phyloP scores from a whole-genome alignment of 2,113 vertebrate species.

The Rallus limicola region DNA sequence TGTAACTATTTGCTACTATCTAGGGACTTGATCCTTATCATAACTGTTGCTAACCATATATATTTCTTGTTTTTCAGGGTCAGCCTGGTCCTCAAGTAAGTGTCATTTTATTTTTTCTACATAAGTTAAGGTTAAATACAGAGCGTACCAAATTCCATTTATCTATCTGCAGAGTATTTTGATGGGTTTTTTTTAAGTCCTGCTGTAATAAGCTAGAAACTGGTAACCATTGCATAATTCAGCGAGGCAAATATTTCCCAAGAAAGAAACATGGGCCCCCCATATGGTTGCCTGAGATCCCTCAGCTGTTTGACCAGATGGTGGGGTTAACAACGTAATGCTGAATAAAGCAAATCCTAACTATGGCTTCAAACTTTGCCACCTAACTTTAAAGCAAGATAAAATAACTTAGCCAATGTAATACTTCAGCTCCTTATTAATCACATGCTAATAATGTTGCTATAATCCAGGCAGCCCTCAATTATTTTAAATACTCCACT shows the following conservation, averaged over 20 bases:
- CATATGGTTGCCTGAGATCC: constrained; percentile 62
- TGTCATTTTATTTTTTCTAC: constrained; percentile 20
- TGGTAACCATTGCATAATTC: constrained; percentile 67
- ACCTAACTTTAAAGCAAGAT: constrained; percentile 58
- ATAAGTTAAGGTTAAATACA: not conserved
- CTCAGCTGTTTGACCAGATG: constrained; percentile 76
- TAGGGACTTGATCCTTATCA: not conserved
- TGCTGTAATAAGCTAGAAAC: constrained; percentile 38
- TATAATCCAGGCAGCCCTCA: constrained; percentile 32
- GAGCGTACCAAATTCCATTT: not conserved
- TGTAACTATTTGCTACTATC: not conserved
- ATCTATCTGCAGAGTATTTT: not conserved
- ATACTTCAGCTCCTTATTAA: constrained; percentile 66
- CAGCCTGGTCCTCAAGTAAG: constrained; percentile 83
- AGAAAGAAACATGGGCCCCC: constrained; percentile 67
- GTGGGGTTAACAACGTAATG: constrained; percentile 55
- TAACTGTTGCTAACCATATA: constrained; percentile 35
- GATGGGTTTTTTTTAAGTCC: not conserved
- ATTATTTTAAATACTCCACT: constrained; percentile 43
- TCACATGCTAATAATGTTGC: constrained; percentile 57
- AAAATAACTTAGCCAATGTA: constrained; percentile 51
- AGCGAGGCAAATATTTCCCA: constrained; percentile 68
- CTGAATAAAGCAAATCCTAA: constrained; percentile 68
- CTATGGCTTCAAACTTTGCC: constrained; percentile 62
- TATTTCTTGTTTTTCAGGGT: constrained; percentile 74